Percentiles rank a stretch among this genome's conserved stretches.
phyloP scores from a whole-genome alignment of 1,140 invertebrate genomes.

The Zaprionus vittiger region DNA sequence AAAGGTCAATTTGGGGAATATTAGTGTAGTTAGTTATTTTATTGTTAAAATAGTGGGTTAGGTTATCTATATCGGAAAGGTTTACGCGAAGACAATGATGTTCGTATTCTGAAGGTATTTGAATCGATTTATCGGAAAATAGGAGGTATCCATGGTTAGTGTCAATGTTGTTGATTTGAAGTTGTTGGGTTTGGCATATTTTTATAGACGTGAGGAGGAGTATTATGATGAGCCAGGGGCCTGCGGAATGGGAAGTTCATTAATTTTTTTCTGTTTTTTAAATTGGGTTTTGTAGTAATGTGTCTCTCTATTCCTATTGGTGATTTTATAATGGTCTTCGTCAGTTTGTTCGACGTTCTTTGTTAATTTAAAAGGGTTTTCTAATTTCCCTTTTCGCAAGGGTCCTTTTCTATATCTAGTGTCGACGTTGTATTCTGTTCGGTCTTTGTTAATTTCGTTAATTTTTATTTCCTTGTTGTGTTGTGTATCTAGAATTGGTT shows the following conservation, averaged over 20 bases:
- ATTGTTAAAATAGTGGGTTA: constrained; percentile 3
- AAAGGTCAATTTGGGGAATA: not conserved
- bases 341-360: constrained; percentile 24
- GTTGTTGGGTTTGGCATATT: constrained; percentile 1
- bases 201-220: not conserved
- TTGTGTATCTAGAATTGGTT: constrained; percentile 20
- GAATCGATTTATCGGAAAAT: not conserved
- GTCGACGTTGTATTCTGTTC: constrained; percentile 1
- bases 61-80: not conserved
- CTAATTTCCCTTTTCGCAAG: constrained; percentile 12
- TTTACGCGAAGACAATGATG: constrained; percentile 8
- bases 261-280: constrained; percentile 10
- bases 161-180: constrained; percentile 8
- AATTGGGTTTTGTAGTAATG: constrained; percentile 24
- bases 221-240: not conserved
- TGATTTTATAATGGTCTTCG: constrained; percentile 30
- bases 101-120: constrained; percentile 7
- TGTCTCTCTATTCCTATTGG: constrained; percentile 21
- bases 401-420: constrained; percentile 14
- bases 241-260: not conserved
- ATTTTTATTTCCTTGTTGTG: constrained; percentile 17
- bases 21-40: not conserved
- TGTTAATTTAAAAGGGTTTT: constrained; percentile 8
- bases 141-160: constrained; percentile 11
- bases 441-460: constrained; percentile 15